These are phyloP conservation scores for Drosophila neocordata DNA, from an alignment of 1,140 invertebrate species.

Conservation along the genomic window DNA sequence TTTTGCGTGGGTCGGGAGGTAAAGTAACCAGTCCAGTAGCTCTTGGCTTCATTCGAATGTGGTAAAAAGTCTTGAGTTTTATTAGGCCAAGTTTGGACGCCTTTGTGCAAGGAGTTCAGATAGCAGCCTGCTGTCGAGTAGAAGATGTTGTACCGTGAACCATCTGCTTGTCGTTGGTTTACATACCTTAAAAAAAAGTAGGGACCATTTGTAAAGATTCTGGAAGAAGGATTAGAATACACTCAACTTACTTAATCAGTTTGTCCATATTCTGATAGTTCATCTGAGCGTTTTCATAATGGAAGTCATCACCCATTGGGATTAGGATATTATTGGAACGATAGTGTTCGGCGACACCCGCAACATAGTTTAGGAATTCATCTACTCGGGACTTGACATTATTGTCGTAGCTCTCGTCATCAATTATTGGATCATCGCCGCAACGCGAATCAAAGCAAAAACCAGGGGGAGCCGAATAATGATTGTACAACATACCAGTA, in stretches of 20 bases:
- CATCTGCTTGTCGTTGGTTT: constrained; percentile 85
- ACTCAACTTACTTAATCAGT: constrained; percentile 88
- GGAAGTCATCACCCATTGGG: constrained; percentile 97
- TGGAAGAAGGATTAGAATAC: too few relatives aligned
- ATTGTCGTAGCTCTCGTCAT: constrained; percentile 88
- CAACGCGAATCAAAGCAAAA: constrained; percentile 96
- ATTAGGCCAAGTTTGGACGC: constrained; percentile 86
- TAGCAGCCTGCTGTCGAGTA: constrained; percentile 94
- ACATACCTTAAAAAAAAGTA: constrained; percentile 42
- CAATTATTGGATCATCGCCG: constrained; percentile 91
- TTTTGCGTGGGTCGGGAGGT: constrained; percentile 94
- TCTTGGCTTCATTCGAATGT: constrained; percentile 91
- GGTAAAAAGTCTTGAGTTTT: constrained; percentile 96
- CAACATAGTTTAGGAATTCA: constrained; percentile 84
- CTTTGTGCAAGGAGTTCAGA: constrained; percentile 90
- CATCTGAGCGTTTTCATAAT: constrained; percentile 92
- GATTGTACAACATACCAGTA: constrained; percentile 89
- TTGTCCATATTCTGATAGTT: constrained; percentile 96
- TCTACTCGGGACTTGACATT: constrained; percentile 88
- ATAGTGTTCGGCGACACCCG: constrained; percentile 84
- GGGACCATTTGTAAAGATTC: background rate
- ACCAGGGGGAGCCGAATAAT: constrained; percentile 91
- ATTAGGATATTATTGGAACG: constrained; percentile 90
- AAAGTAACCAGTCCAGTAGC: constrained; percentile 98
- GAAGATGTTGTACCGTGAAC: constrained; percentile 84